Conservation (phyloP, 23 tunicate species). For the Botrylloides violaceus region DNA sequence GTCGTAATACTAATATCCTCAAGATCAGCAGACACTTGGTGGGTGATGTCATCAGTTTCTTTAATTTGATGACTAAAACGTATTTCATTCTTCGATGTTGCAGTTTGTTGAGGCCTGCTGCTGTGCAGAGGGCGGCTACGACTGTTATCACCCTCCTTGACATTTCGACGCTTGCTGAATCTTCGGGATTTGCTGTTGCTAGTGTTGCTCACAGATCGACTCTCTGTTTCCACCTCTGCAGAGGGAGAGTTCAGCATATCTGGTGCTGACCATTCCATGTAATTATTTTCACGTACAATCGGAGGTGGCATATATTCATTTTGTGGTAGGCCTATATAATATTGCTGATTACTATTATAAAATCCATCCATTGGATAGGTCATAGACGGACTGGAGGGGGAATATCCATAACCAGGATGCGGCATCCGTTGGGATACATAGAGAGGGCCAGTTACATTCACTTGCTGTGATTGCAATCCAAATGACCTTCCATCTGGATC, state of each 20-base stretch:
- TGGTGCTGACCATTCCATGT: constrained; percentile 12
- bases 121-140: constrained; percentile 29
- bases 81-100: constrained; percentile 25
- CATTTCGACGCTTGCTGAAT: constrained; percentile 47
- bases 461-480: background rate
- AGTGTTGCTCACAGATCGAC: constrained; percentile 7
- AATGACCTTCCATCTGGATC: background rate
- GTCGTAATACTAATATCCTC: background rate
- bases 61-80: constrained; percentile 68
- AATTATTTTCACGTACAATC: background rate
- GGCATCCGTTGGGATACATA: background rate
- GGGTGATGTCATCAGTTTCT: background rate
- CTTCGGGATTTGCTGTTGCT: constrained; percentile 42
- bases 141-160: constrained; percentile 23
- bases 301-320: background rate
- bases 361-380: constrained; percentile 3
- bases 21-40: background rate
- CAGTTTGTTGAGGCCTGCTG: background rate
- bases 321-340: background rate
- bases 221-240: background rate
- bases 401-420: background rate
- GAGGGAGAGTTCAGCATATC: background rate
- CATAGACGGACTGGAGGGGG: background rate
- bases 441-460: background rate
- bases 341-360: background rate